phyloP scores from a whole-genome alignment of 2,888 invertebrate genomes.

The Chrysolina americana region DNA sequence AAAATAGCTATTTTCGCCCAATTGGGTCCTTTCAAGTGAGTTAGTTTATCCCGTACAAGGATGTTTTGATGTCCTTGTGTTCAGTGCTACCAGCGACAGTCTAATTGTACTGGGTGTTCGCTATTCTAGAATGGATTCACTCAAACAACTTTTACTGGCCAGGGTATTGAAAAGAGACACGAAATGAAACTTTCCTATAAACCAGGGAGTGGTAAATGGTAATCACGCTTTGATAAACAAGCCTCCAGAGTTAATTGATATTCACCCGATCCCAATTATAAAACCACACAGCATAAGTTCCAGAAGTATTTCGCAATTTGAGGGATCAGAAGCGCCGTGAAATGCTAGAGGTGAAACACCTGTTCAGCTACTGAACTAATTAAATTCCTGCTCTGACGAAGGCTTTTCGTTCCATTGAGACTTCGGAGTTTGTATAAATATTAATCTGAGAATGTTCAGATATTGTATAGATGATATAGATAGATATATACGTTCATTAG shows the following conservation, averaged over 20 bases:
- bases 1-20: no score
- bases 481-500: no score
- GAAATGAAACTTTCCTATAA: neutral
- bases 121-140: no score
- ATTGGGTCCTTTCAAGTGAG: no score
- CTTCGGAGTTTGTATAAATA: neutral
- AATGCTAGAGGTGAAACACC: slow-evolving; percentile 20
- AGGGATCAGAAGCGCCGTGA: neutral
- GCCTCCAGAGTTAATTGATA: neutral
- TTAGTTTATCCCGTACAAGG: no score
- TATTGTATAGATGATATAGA: no score
- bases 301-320: neutral
- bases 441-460: neutral
- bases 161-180: no score
- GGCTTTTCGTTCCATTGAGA: neutral
- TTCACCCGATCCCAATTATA: neutral
- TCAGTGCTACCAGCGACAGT: no score
- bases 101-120: no score
- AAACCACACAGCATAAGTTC: neutral
- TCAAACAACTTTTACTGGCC: no score
- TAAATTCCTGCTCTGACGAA: neutral
- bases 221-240: neutral
- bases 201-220: neutral
- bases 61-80: no score
- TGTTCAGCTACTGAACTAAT: slow-evolving; percentile 1